Conservation (phyloP, 92 coral and sea anemone species). For the Palythoa heliodiscus region DNA sequence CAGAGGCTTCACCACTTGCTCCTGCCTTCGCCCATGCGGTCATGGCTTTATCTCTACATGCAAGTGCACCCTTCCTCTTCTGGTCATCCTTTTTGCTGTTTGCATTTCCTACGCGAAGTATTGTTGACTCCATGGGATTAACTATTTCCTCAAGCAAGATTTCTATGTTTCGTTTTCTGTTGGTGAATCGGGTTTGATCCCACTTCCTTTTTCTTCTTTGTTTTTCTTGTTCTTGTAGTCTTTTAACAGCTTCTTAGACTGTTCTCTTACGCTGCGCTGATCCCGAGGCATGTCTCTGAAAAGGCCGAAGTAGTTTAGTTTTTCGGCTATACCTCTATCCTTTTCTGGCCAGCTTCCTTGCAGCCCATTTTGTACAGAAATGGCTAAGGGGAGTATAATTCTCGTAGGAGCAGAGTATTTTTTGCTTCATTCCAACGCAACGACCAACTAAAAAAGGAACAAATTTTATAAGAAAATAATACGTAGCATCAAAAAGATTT, state of each 20-base stretch:
- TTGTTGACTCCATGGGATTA: conserved; percentile 61
- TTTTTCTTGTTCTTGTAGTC: conserved; percentile 48
- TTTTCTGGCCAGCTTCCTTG: conserved; percentile 65
- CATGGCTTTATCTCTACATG: conserved; percentile 63
- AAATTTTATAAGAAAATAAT: not conserved
- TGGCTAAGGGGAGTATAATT: conserved; percentile 52
- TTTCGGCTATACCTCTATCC: conserved; percentile 61
- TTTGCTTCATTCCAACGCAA: conserved; percentile 67
- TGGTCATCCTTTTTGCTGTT: conserved; percentile 45
- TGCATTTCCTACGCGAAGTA: conserved; percentile 40
- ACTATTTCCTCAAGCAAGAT: conserved; percentile 62
- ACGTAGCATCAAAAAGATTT: not conserved
- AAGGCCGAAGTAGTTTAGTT: conserved; percentile 51
- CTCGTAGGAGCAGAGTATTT: conserved; percentile 56
- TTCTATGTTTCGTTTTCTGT: conserved; percentile 53
- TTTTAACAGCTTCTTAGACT: conserved; percentile 65
- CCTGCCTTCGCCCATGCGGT: conserved; percentile 64
- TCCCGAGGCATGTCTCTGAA: conserved; percentile 60
- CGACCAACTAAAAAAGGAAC: conserved; percentile 49
- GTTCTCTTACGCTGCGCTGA: conserved; percentile 72
- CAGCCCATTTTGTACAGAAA: conserved; percentile 61
- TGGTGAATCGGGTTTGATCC: conserved; percentile 66
- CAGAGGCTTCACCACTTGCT: conserved; percentile 34
- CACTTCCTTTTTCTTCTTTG: conserved; percentile 50
- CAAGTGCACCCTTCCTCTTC: conserved; percentile 69